These are phyloP conservation scores for Stenodera caucasica DNA, from an alignment of 2,888 invertebrate species.

Conservation along the genomic window DNA sequence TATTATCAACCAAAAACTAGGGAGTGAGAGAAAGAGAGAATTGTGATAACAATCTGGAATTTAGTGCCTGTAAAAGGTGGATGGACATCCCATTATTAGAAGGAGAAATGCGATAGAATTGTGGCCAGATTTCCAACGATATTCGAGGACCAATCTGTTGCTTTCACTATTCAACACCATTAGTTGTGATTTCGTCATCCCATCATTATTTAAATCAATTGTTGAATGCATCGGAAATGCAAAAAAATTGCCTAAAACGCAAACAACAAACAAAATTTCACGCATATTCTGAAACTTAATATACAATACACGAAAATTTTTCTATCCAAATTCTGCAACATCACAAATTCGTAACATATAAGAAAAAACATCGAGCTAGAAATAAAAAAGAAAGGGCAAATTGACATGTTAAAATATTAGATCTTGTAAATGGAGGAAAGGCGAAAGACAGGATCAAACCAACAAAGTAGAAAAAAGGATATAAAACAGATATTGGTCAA, in stretches of 20 bases:
- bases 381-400: neutral
- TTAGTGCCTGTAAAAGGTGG: conserved; percentile 6
- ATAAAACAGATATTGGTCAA: conserved; percentile 1
- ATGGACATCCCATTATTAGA: neutral
- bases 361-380: neutral
- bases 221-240: conserved; percentile 39
- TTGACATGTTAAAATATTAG: conserved; percentile 5
- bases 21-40: neutral
- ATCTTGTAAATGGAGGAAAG: conserved; percentile 1
- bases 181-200: conserved; percentile 41
- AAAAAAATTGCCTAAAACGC: too few species aligned
- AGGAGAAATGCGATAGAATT: neutral
- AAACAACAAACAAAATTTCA: neutral
- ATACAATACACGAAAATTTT: neutral
- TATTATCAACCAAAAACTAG: conserved; percentile 1
- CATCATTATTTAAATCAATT: conserved; percentile 43
- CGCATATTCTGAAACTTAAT: neutral
- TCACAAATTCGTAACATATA: neutral
- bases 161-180: conserved; percentile 40
- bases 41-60: conserved; percentile 21
- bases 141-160: conserved; percentile 23
- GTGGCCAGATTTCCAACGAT: neutral
- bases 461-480: neutral
- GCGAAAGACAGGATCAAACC: conserved; percentile 1
- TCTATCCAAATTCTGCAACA: neutral